Base-by-base conservation (phyloP, 1,140 invertebrate genomes). In the Maniola jurtina region DNA sequence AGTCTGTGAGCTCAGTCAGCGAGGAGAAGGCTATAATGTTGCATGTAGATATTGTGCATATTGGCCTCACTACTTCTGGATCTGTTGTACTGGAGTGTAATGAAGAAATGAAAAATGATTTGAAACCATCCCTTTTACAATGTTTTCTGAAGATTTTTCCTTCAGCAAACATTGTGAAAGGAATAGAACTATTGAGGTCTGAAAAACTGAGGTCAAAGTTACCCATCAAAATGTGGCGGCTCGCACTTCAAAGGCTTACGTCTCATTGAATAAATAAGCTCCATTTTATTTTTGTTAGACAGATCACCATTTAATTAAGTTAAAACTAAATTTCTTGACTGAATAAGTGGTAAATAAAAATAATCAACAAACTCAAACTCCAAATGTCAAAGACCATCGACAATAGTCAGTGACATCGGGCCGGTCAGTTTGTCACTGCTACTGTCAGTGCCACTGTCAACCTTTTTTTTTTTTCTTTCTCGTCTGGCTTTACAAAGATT, bases 1-100 rank as follows among this genome's bases (percentile, higher is more conserved):
- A 80, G 74, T 96, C 95, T 52, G 93, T 92, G 54, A 95, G 90
- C 85, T 94, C 95, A 58, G 92, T 95, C 13, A 93, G 93, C 55
- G 94, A 95, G 15, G 94, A 95, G 80, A 97, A 97, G 0, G 96
- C 96, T 16, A 96, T 93, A 47, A 96, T 94, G 89, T 97, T 97
- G 25, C 93, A 92, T 55, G 93, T 93, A 3, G 96, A 97, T 75
- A 97, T 92, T n/a, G 93, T 92, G 81, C 94, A 95, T 48, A 94
- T 83, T 3, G 93, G 93, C 77, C 71, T 88, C 45, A 71, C 88
- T 79, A 81, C 92, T 85, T 75, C 92, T 84, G 64, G 91, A 73
- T 87, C 93, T 91, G 73, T 62, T 64, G 84, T 75, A 50, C 83
- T 89, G 76, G 14, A 79, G 78, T 64, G 48, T 15, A 45, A 40